phyloP scores from a whole-genome alignment of 2,113 vertebrate genomes.

The Neolamprologus ventralis region DNA sequence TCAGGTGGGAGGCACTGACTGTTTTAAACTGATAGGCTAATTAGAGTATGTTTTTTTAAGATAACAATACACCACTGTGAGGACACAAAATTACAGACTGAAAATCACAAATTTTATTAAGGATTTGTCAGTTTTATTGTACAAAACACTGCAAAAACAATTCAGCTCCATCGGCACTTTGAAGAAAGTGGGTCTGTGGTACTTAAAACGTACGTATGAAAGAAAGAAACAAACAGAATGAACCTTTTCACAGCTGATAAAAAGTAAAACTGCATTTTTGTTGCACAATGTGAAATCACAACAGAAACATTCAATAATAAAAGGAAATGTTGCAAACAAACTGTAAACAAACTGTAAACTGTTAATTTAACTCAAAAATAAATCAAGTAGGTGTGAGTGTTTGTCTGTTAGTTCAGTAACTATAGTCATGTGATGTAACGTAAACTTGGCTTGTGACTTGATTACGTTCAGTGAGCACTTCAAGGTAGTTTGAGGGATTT shows the following conservation, averaged over 20 bases:
- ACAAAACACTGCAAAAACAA: not conserved
- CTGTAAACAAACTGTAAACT: not conserved
- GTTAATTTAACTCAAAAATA: not conserved
- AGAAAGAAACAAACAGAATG: not conserved
- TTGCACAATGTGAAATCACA: not conserved
- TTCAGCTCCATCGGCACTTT: accelerated
- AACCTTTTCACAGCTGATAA: not conserved
- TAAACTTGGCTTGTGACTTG: not conserved
- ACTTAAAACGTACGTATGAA: not conserved
- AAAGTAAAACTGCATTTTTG: not conserved
- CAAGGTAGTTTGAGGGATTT: not conserved
- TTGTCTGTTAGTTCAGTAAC: not conserved
- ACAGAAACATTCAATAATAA: not conserved
- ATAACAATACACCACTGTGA: not conserved
- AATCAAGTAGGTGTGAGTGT: not conserved
- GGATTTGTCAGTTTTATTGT: not conserved
- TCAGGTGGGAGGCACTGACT: not conserved
- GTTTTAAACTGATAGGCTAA: not conserved
- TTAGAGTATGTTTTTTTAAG: not conserved
- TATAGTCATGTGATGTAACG: accelerated
- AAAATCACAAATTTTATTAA: not conserved
- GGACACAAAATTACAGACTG: not conserved
- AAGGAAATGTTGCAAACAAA: not conserved
- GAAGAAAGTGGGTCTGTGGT: not conserved
- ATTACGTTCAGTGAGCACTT: not conserved